A percentile compares a stretch with the other conserved stretches of the same genome.
Conservation (phyloP, 2,797 vertebrate species). For the Microctenopoma lineatum region DNA sequence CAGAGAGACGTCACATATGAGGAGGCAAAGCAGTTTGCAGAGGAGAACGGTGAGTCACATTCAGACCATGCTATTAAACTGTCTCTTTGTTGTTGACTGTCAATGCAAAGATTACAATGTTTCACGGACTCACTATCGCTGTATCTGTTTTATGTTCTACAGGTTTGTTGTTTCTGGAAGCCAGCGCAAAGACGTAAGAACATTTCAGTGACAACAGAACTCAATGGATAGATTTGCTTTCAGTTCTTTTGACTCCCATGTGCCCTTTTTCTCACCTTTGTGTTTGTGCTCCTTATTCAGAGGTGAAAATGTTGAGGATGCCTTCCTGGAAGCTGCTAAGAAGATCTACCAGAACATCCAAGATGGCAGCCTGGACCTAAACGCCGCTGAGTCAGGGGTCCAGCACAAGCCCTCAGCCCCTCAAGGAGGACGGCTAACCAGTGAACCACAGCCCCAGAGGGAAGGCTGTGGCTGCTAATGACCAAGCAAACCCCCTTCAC, state of each 20-base stretch:
- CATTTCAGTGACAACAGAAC: not conserved
- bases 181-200: constrained; percentile 98
- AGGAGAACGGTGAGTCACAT: constrained; percentile 93
- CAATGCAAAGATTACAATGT: not conserved
- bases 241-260: not conserved
- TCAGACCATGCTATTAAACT: not conserved
- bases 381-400: constrained; percentile 96
- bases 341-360: constrained; percentile 99
- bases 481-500: constrained; percentile 73
- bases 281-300: constrained; percentile 72
- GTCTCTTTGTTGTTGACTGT: not conserved
- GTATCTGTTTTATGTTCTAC: constrained; percentile 29
- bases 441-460: constrained; percentile 98
- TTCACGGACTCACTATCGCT: constrained; percentile 24
- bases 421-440: constrained; percentile 96
- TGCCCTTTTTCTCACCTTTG: not conserved
- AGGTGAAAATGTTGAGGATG: constrained; percentile 98
- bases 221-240: not conserved
- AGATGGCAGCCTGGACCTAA: constrained; percentile 98
- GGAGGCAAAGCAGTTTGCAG: constrained; percentile 99
- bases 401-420: constrained; percentile 99
- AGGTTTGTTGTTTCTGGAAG: constrained; percentile 98
- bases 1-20: constrained; percentile 99
- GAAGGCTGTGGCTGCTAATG: constrained; percentile 99
- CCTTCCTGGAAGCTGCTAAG: constrained; percentile 98